A percentile compares a stretch with the other conserved stretches of the same genome.
Evolutionary conservation across 2,113 vertebrate genomes (phyloP).

Genomic region (Mystacornis crossleyi): DNA sequence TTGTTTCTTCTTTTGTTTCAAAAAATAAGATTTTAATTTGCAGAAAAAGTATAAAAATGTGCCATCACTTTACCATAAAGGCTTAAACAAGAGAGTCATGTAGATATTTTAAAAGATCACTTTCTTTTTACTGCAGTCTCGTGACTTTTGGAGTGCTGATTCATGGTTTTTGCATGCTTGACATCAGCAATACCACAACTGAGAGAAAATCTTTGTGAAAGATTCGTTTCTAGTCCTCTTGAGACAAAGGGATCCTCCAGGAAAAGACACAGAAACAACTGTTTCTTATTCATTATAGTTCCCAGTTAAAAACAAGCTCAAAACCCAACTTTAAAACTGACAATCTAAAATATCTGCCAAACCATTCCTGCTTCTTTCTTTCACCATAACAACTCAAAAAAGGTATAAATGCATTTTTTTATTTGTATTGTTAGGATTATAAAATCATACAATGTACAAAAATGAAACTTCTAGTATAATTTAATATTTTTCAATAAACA

Average conservation of each 20-base stretch:
- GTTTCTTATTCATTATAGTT: slow-evolving; percentile 54
- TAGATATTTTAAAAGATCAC: background rate
- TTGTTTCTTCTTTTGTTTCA: background rate
- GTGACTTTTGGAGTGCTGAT: slow-evolving; percentile 45
- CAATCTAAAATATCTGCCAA: slow-evolving; percentile 26
- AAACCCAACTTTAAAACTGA: background rate
- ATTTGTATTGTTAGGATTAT: background rate
- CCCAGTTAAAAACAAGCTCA: slow-evolving; percentile 12
- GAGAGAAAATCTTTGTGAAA: slow-evolving; percentile 66
- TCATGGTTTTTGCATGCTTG: slow-evolving; percentile 45
- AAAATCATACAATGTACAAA: background rate
- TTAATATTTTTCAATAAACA: background rate
- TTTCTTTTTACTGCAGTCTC: background rate
- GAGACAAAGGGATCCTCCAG: slow-evolving; percentile 63
- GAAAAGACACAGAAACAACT: slow-evolving; percentile 43
- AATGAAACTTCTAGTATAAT: background rate
- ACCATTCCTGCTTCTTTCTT: background rate
- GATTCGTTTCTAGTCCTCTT: slow-evolving; percentile 47
- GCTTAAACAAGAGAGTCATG: background rate
- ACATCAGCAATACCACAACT: slow-evolving; percentile 71
- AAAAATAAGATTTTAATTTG: background rate
- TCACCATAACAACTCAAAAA: background rate
- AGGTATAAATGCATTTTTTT: background rate
- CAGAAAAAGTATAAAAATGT: background rate
- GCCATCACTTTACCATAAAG: background rate